phyloP scores from a whole-genome alignment of 2,113 vertebrate genomes.

The Diphyllodes magnificus region DNA sequence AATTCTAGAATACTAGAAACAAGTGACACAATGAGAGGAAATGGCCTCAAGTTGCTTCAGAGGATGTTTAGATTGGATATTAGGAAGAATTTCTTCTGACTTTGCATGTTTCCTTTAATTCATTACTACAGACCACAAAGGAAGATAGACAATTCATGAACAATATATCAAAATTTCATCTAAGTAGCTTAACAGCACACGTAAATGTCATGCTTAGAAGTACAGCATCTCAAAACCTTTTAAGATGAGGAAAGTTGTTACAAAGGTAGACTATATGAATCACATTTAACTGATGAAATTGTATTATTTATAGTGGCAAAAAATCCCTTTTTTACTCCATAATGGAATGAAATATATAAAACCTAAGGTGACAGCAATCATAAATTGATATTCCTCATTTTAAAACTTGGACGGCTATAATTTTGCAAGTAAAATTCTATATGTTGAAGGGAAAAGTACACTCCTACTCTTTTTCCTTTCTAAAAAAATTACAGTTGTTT shows the following conservation, averaged over 20 bases:
- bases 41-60: not conserved
- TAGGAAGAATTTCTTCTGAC: not conserved
- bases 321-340: not conserved
- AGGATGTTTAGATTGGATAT: not conserved
- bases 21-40: not conserved
- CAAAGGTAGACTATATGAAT: not conserved
- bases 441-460: rapidly evolving
- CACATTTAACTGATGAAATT: not conserved
- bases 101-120: not conserved
- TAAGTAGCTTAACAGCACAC: not conserved
- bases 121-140: not conserved
- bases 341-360: not conserved
- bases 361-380: not conserved
- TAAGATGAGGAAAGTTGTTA: not conserved
- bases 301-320: not conserved
- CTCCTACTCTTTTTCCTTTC: not conserved
- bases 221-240: not conserved
- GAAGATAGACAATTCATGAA: not conserved
- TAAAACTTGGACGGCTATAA: not conserved
- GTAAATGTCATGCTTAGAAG: not conserved
- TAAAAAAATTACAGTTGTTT: not conserved
- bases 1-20: not conserved
- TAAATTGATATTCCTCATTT: not conserved
- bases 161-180: not conserved
- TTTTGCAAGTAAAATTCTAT: not conserved